These are phyloP conservation scores for Scomberomorus guttatus DNA, from an alignment of 2,797 vertebrate species.

Conservation along the genomic window DNA sequence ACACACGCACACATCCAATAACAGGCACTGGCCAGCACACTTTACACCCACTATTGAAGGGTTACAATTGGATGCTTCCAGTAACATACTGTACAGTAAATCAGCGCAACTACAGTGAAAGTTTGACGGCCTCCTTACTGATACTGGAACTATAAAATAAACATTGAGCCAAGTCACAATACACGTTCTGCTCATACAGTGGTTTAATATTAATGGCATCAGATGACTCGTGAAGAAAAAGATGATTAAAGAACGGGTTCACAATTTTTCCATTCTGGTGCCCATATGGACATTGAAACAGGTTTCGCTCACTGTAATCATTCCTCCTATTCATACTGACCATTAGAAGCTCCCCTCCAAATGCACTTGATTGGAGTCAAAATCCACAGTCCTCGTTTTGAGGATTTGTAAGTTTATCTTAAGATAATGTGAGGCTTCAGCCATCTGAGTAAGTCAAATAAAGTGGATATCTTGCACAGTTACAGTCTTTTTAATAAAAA, in stretches of 20 bases:
- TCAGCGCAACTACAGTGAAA: constrained; percentile 9
- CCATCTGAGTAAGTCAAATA: no score
- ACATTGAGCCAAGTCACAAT: not conserved
- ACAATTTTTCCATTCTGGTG: no score
- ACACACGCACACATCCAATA: constrained; percentile 40
- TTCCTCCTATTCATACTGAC: no score
- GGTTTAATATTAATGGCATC: constrained; percentile 18
- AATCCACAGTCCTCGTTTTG: no score
- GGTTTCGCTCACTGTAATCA: no score
- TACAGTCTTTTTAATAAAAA: no score
- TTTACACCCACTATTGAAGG: constrained; percentile 29
- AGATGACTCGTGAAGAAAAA: constrained; percentile 18
- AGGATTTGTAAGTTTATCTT: no score
- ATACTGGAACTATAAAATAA: not conserved
- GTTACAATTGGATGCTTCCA: constrained; percentile 49
- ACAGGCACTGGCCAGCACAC: constrained; percentile 44
- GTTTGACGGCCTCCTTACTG: constrained; percentile 5
- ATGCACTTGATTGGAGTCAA: no score
- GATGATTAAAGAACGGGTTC: not conserved
- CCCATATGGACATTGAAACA: no score
- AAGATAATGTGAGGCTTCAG: no score
- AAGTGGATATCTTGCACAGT: no score
- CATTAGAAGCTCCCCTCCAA: no score
- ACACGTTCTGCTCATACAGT: not conserved
- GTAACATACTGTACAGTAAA: constrained; percentile 25